Conservation (phyloP, 2,888 invertebrate species). For the Chromoteleia sp. region DNA sequence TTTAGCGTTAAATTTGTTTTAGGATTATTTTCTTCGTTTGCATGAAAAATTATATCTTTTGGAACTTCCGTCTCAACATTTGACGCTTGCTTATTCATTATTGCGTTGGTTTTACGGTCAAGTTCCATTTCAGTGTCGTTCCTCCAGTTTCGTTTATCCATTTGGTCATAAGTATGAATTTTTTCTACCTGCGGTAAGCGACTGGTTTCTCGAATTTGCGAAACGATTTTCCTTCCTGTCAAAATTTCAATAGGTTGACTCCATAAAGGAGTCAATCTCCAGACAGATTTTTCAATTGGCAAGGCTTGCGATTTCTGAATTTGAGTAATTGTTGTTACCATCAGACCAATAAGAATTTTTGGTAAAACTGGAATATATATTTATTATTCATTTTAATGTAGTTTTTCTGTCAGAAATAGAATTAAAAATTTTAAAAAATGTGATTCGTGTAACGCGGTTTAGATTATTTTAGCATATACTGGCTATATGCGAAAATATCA, state of each 20-base stretch:
- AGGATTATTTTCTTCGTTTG: background rate
- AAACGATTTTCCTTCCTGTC: constrained; percentile 25
- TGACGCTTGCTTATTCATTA: background rate
- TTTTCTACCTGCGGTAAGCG: constrained; percentile 10
- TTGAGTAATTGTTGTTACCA: constrained; percentile 5
- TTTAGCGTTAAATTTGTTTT: background rate
- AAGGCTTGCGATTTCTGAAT: background rate
- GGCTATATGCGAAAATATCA: too few species aligned
- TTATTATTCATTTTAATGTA: too few species aligned
- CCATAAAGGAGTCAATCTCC: constrained; percentile 45
- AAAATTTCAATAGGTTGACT: constrained; percentile 44
- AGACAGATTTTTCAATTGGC: constrained; percentile 20
- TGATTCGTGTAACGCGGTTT: too few species aligned
- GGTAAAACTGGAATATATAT: background rate
- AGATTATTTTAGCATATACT: too few species aligned
- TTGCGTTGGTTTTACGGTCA: background rate
- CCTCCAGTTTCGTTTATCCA: background rate
- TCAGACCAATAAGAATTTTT: background rate
- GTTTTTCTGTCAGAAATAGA: too few species aligned
- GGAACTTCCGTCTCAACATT: background rate
- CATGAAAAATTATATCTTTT: background rate
- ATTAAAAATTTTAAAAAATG: too few species aligned
- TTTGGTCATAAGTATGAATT: background rate
- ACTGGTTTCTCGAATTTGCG: constrained; percentile 2
- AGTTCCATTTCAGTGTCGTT: background rate